Percentiles rank a stretch among this genome's conserved stretches.
Evolutionary conservation across 1,140 invertebrate genomes (phyloP).

Genomic region (Tetragonula clypearis): DNA sequence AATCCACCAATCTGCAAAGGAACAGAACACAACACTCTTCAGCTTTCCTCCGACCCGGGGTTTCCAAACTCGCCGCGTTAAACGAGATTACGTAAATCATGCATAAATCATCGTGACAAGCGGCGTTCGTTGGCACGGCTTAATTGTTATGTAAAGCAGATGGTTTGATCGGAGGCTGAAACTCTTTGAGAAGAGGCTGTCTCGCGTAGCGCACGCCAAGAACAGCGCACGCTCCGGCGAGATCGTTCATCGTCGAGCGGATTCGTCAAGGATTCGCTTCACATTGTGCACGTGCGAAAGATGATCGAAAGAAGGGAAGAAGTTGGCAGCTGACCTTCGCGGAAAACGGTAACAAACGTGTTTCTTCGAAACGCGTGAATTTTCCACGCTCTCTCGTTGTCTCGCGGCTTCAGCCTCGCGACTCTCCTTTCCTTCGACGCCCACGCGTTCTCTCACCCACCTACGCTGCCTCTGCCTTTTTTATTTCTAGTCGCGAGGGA

Average conservation of each 20-base stretch:
- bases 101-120: neutral
- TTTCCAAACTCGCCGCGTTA: neutral
- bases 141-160: conserved; percentile 27
- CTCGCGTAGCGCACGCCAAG: conserved; percentile 10
- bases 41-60: neutral
- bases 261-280: conserved; percentile 2
- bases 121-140: neutral
- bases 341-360: neutral
- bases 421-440: conserved; percentile 50
- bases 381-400: neutral
- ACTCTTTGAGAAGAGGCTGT: neutral
- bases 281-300: conserved; percentile 28
- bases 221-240: neutral
- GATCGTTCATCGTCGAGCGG: conserved; percentile 37
- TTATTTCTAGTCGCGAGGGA: conserved; percentile 28
- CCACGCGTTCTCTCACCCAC: conserved; percentile 56
- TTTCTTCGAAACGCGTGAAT: neutral
- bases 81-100: neutral
- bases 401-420: conserved; percentile 5
- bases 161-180: neutral
- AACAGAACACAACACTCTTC: neutral
- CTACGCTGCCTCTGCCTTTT: conserved; percentile 31
- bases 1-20: neutral
- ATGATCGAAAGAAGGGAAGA: conserved; percentile 7
- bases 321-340: conserved; percentile 6